A percentile compares a stretch with the other conserved stretches of the same genome.
phyloP scores from a whole-genome alignment of 2,113 vertebrate species.

The Pterocles burchelli region DNA sequence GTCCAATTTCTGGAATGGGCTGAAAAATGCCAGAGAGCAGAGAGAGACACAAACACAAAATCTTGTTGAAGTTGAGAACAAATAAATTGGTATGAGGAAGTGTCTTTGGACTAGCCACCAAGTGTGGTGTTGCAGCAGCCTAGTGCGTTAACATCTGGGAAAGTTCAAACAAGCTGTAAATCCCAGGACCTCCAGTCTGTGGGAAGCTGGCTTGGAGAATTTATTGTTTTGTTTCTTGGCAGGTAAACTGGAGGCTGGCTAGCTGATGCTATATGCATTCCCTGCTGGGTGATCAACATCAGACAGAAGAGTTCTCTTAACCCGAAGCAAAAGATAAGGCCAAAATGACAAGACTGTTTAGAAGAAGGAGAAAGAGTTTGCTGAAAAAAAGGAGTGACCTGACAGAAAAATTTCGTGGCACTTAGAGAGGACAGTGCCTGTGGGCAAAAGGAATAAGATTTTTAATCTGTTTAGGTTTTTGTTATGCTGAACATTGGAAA shows the following conservation, averaged over 20 bases:
- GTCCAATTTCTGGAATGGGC: neutral
- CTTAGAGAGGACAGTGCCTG: neutral
- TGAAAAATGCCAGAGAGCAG: neutral
- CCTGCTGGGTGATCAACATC: slow-evolving; percentile 58
- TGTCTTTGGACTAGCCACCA: slow-evolving; percentile 44
- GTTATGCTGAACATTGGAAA: neutral
- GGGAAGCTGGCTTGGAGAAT: slow-evolving; percentile 57
- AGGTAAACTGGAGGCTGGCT: slow-evolving; percentile 34
- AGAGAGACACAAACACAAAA: neutral
- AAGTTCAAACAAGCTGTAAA: slow-evolving; percentile 63
- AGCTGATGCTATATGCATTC: slow-evolving; percentile 60
- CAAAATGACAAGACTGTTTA: neutral
- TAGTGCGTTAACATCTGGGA: slow-evolving; percentile 49
- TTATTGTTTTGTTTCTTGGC: slow-evolving; percentile 72
- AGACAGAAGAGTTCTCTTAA: slow-evolving; percentile 59
- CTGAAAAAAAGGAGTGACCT: neutral
- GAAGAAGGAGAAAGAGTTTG: neutral
- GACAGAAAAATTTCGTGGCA: neutral
- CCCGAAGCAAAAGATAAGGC: slow-evolving; percentile 50
- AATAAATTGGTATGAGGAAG: slow-evolving; percentile 66
- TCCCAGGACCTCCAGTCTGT: slow-evolving; percentile 45
- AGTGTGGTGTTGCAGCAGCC: slow-evolving; percentile 27
- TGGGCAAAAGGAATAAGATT: neutral
- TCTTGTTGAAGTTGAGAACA: slow-evolving; percentile 41
- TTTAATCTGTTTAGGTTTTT: neutral